Conservation (phyloP, 2,888 invertebrate species). For the Amblyjoppa fuscipennis region DNA sequence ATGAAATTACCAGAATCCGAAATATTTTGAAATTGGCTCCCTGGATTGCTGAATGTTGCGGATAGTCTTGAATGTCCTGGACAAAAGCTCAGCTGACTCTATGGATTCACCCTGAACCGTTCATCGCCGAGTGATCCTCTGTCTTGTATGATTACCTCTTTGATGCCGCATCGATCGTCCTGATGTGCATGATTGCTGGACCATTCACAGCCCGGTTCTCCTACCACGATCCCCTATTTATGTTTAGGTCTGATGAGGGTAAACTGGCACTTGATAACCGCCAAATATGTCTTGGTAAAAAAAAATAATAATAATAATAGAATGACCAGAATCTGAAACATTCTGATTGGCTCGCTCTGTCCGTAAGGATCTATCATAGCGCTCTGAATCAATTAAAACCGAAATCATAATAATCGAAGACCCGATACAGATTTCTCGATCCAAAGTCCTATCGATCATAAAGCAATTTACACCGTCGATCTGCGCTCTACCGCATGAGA, state of each 20-base stretch:
- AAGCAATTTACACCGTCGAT: neutral
- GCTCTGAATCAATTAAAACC: too few species aligned
- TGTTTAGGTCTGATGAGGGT: too few species aligned
- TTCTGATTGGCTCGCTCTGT: neutral
- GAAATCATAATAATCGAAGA: too few species aligned
- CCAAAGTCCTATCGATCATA: neutral
- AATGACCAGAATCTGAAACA: too few species aligned
- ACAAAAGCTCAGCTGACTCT: slow-evolving; percentile 13
- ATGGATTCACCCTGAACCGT: neutral
- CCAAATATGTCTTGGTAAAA: too few species aligned
- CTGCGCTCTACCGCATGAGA: neutral
- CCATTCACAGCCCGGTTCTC: neutral
- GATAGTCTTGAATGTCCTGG: slow-evolving; percentile 26
- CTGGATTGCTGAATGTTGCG: slow-evolving; percentile 7
- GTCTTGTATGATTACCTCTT: neutral
- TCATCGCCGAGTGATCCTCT: neutral
- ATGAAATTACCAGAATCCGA: too few species aligned
- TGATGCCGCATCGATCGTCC: neutral
- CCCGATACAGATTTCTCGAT: too few species aligned
- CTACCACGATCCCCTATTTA: neutral
- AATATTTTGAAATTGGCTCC: neutral
- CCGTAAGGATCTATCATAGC: too few species aligned
- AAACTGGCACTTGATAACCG: too few species aligned
- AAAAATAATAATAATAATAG: too few species aligned
- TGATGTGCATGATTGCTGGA: neutral